A percentile compares a stretch with the other conserved stretches of the same genome.
These are phyloP conservation scores for Epinotia ramella DNA, from an alignment of 2,888 invertebrate genomes.

Conservation along the genomic window DNA sequence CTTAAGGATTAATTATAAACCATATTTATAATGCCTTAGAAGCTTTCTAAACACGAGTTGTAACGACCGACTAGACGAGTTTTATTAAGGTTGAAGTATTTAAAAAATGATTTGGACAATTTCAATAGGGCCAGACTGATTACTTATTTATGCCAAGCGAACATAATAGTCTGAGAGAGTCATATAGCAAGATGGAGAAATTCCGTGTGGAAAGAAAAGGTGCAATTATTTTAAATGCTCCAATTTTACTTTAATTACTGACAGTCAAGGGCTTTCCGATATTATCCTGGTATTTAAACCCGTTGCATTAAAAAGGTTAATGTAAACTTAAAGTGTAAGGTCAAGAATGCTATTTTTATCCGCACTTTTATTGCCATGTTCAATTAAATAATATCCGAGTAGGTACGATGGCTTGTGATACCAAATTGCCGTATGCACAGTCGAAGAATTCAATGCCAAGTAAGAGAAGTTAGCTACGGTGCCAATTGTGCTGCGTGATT, in stretches of 20 bases:
- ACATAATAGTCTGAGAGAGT: conserved; percentile 21
- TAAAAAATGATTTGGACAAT: conserved; percentile 3
- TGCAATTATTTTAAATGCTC: conserved; percentile 49
- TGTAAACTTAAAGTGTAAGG: conserved; percentile 56
- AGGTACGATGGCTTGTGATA: neutral
- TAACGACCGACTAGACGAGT: neutral
- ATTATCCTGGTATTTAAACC: conserved; percentile 49
- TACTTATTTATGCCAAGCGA: neutral
- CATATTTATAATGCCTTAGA: neutral
- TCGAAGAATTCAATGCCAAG: conserved; percentile 16
- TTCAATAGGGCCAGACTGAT: conserved; percentile 20
- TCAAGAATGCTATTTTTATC: conserved; percentile 50
- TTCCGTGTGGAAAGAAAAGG: conserved; percentile 30
- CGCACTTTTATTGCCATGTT: conserved; percentile 39
- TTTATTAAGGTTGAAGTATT: conserved; percentile 8
- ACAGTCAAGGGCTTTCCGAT: conserved; percentile 46
- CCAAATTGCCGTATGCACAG: neutral
- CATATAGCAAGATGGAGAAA: conserved; percentile 27
- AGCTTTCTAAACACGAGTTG: neutral
- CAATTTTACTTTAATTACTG: conserved; percentile 52
- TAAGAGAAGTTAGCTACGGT: neutral
- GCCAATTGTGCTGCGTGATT: neutral
- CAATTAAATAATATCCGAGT: conserved; percentile 9
- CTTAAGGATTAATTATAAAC: neutral
- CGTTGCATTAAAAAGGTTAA: conserved; percentile 31